phyloP scores from a whole-genome alignment of 2,797 vertebrate species.

The Thalassophryne amazonica region DNA sequence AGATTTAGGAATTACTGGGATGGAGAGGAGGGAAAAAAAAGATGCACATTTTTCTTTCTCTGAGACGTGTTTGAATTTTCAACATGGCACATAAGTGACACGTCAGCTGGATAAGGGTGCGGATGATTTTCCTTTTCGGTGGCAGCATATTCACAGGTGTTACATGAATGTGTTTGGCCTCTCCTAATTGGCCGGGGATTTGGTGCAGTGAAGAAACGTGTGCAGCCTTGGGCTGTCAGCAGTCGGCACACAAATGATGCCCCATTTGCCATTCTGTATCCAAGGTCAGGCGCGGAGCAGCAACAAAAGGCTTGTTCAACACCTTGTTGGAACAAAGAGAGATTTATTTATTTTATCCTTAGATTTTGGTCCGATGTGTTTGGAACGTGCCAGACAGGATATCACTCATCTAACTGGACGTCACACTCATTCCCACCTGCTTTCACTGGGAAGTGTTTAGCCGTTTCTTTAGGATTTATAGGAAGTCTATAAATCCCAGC shows the following conservation, averaged over 20 bases:
- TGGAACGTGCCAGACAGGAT: constrained; percentile 37
- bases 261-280: constrained; percentile 63
- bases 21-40: no score
- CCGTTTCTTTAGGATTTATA: constrained; percentile 72
- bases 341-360: constrained; percentile 41
- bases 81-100: constrained; percentile 19
- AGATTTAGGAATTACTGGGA: no score
- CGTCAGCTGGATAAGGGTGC: constrained; percentile 10
- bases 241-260: constrained; percentile 63
- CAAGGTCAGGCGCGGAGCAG: constrained; percentile 60
- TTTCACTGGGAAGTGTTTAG: constrained; percentile 55
- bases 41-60: background rate
- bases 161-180: constrained; percentile 55
- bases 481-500: constrained; percentile 58
- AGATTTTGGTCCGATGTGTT: constrained; percentile 33
- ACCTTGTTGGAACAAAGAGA: constrained; percentile 71
- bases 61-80: constrained; percentile 16
- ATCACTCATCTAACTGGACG: constrained; percentile 57
- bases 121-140: constrained; percentile 20
- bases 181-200: constrained; percentile 61
- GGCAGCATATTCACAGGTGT: constrained; percentile 48
- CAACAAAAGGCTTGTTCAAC: constrained; percentile 66
- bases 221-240: constrained; percentile 66
- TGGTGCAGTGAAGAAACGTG: constrained; percentile 46
- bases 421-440: constrained; percentile 43